Percentiles rank a stretch among this genome's conserved stretches.
These are phyloP conservation scores for Lycopodina hypogea DNA, from an alignment of 37 sponge, comb jelly and placozoan genomes.

Conservation along the genomic window DNA sequence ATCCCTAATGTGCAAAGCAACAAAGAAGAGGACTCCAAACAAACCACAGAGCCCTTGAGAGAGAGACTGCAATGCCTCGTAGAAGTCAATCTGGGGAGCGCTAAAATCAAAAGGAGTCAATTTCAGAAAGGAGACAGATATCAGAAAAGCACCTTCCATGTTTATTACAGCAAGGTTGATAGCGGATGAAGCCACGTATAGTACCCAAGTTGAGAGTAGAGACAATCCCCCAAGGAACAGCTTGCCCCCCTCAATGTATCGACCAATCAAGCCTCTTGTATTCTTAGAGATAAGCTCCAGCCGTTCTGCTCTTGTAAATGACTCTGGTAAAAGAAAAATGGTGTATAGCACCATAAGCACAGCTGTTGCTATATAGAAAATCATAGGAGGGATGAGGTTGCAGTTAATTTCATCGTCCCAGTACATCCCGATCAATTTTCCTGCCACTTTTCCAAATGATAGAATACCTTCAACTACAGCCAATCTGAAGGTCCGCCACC, in stretches of 20 bases:
- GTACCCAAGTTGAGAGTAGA: constrained; percentile 17
- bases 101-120: constrained; percentile 26
- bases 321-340: constrained; percentile 46
- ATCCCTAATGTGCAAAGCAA: constrained; percentile 39
- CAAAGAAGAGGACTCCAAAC: constrained; percentile 31
- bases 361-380: constrained; percentile 7
- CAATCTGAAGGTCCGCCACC: constrained; percentile 41
- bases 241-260: background rate
- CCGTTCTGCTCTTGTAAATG: constrained; percentile 18
- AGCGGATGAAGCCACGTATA: constrained; percentile 9
- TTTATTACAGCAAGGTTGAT: constrained; percentile 4
- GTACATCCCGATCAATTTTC: constrained; percentile 15
- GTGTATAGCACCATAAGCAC: constrained; percentile 18
- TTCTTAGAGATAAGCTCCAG: background rate
- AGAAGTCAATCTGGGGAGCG: constrained; percentile 37
- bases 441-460: constrained; percentile 14
- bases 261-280: background rate
- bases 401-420: constrained; percentile 44
- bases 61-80: background rate
- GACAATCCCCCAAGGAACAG: background rate
- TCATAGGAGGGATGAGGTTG: constrained; percentile 19
- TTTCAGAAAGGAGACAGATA: constrained; percentile 35
- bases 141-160: constrained; percentile 5
- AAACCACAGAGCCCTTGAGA: constrained; percentile 5
- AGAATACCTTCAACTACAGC: constrained; percentile 24